Conservation (phyloP, 1,140 invertebrate genomes). For the Sinonovacula constricta region DNA sequence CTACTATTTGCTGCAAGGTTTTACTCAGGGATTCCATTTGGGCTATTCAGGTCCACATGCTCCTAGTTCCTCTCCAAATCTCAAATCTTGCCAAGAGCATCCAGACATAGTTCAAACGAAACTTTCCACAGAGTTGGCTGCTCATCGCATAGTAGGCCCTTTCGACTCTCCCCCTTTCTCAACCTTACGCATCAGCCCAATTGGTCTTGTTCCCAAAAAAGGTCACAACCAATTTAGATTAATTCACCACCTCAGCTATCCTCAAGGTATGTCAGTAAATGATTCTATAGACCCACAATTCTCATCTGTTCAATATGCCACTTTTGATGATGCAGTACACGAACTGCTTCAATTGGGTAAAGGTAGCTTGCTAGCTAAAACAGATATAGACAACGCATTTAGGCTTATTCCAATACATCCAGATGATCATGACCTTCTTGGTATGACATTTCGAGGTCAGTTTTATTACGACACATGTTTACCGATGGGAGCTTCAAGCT, state of each 20-base stretch:
- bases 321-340: conserved; percentile 15
- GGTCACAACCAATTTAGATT: neutral
- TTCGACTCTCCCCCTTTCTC: neutral
- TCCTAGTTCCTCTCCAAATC: neutral
- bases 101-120: neutral
- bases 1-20: conserved; percentile 31
- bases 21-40: conserved; percentile 32
- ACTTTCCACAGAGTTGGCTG: conserved; percentile 5
- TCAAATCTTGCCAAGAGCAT: neutral
- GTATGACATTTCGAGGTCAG: neutral
- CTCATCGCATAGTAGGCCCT: conserved; percentile 1
- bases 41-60: conserved; percentile 3
- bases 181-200: conserved; percentile 9
- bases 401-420: conserved; percentile 25
- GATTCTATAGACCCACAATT: conserved; percentile 8
- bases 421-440: conserved; percentile 17
- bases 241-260: conserved; percentile 26
- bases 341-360: neutral
- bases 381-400: conserved; percentile 32
- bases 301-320: neutral
- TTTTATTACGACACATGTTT: conserved; percentile 30
- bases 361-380: conserved; percentile 5
- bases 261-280: neutral
- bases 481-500: conserved; percentile 13
- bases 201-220: conserved; percentile 24